A percentile compares a stretch with the other conserved stretches of the same genome.
Conservation (phyloP, 2,888 invertebrate genomes). For the Eupeodes latifasciatus region DNA sequence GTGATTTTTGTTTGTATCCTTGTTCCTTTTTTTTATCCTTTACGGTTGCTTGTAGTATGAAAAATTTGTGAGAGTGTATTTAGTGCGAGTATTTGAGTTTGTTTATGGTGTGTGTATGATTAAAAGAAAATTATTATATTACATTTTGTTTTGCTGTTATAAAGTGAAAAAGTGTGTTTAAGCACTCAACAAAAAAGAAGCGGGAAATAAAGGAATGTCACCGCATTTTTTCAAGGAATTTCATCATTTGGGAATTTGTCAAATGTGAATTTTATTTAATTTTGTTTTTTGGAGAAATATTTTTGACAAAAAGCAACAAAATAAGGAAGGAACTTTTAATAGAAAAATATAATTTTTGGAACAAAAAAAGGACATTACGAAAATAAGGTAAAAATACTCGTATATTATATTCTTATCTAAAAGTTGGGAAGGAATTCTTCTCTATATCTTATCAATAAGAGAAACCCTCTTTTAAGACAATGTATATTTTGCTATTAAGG, state of each 20-base stretch:
- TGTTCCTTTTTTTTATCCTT: neutral
- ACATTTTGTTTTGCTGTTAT: conserved; percentile 5
- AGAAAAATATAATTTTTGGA: conserved; percentile 7
- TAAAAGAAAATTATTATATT: conserved; percentile 29
- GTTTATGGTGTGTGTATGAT: conserved; percentile 13
- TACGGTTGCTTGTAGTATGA: neutral
- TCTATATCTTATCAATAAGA: neutral
- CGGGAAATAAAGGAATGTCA: conserved; percentile 43
- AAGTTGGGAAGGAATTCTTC: neutral
- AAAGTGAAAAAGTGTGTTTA: conserved; percentile 31
- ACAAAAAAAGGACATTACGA: neutral
- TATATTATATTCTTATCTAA: neutral
- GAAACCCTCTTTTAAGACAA: neutral
- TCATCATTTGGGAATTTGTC: conserved; percentile 4
- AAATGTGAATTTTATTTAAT: conserved; percentile 43
- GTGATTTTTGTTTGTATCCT: conserved; percentile 44
- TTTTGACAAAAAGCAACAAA: neutral
- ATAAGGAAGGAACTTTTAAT: neutral
- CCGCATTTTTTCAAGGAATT: conserved; percentile 11
- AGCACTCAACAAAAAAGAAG: conserved; percentile 18
- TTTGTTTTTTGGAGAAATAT: neutral
- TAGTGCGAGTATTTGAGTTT: neutral
- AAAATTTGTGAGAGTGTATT: neutral
- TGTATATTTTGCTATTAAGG: neutral
- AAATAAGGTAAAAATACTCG: conserved; percentile 2